Percentiles rank a stretch among this genome's conserved stretches.
These are phyloP conservation scores for Aplysia californica DNA, from an alignment of 1,140 invertebrate genomes.

Conservation along the genomic window DNA sequence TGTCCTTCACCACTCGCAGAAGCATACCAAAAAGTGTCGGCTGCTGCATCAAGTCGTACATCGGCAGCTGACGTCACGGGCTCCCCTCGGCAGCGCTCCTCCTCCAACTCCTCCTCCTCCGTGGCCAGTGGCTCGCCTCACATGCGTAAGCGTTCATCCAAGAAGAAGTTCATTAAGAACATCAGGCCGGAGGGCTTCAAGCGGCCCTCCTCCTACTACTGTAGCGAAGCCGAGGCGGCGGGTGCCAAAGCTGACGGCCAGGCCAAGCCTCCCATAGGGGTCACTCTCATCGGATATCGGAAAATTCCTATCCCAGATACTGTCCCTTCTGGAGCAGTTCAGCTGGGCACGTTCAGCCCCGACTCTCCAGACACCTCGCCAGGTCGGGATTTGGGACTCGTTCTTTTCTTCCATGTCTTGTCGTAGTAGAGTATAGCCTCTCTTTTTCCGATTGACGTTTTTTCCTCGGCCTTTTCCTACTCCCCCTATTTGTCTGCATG, in stretches of 20 bases:
- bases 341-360: slow-evolving; percentile 62
- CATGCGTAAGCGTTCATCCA: slow-evolving; percentile 11
- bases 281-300: slow-evolving; percentile 63
- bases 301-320: slow-evolving; percentile 52
- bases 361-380: neutral
- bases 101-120: slow-evolving; percentile 29
- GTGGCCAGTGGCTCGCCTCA: neutral
- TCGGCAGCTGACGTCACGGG: too few relatives aligned
- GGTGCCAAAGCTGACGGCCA: slow-evolving; percentile 15
- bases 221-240: slow-evolving; percentile 45
- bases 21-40: slow-evolving; percentile 22
- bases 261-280: slow-evolving; percentile 36
- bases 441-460: too few relatives aligned
- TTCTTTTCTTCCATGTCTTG: too few relatives aligned
- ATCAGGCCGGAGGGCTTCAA: slow-evolving; percentile 62
- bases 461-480: too few relatives aligned
- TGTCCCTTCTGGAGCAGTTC: slow-evolving; percentile 54
- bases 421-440: too few relatives aligned
- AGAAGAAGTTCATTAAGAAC: slow-evolving; percentile 63
- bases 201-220: slow-evolving; percentile 61
- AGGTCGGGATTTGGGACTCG: too few relatives aligned
- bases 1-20: slow-evolving; percentile 1
- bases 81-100: slow-evolving; percentile 12
- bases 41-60: too few relatives aligned
- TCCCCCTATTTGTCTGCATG: too few relatives aligned